phyloP scores from a whole-genome alignment of 1,140 invertebrate genomes.

The Zelostemma sp. region DNA sequence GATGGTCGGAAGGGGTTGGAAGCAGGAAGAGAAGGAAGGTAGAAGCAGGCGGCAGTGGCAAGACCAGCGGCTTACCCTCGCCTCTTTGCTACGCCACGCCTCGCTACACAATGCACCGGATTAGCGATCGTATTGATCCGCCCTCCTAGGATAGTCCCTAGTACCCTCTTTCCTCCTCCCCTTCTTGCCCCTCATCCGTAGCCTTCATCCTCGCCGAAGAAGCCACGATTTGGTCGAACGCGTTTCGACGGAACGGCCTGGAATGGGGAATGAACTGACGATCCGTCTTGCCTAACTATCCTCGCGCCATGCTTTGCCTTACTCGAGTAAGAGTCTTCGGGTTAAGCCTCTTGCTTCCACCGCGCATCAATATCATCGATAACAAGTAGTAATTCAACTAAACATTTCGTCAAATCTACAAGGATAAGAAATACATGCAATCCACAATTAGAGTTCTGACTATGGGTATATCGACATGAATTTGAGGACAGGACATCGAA shows the following conservation, averaged over 20 bases:
- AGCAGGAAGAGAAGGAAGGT: conserved; percentile 29
- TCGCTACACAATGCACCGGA: conserved; percentile 39
- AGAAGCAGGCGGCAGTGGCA: conserved; percentile 32
- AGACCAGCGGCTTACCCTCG: conserved; percentile 57
- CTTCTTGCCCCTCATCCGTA: conserved; percentile 27
- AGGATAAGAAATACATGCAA: too few species aligned
- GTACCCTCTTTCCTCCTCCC: conserved; percentile 50
- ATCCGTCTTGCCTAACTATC: conserved; percentile 37
- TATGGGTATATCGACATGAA: too few species aligned
- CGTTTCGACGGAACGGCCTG: conserved; percentile 38
- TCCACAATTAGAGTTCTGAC: too few species aligned
- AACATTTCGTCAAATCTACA: too few species aligned
- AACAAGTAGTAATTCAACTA: too few species aligned
- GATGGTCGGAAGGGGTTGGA: conserved; percentile 18
- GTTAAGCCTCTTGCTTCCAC: too few species aligned
- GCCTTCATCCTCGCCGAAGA: conserved; percentile 49
- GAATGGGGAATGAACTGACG: conserved; percentile 37
- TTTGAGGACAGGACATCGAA: too few species aligned
- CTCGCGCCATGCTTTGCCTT: conserved; percentile 22
- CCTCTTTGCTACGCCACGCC: conserved; percentile 62
- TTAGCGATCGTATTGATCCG: conserved; percentile 68
- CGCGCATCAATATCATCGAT: too few species aligned
- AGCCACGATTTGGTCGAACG: conserved; percentile 62
- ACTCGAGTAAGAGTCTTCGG: too few species aligned
- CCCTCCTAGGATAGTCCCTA: conserved; percentile 67